phyloP scores from a whole-genome alignment of 92 coral and sea anemone genomes.

The Paramuricea clavata region DNA sequence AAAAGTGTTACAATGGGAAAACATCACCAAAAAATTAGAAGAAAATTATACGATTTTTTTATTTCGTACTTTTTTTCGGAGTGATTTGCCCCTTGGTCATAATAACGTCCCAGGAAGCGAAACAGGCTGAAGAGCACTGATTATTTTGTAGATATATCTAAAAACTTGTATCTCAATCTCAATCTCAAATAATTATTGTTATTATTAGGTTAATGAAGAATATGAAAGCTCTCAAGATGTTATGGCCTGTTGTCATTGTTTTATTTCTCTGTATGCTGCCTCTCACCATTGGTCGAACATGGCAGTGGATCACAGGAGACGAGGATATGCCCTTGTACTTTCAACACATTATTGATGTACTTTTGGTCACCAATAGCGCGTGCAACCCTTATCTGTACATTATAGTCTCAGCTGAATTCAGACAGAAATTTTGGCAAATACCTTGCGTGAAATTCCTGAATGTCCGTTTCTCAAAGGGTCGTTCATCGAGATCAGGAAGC shows the following conservation, averaged over 20 bases:
- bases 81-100: too few species aligned
- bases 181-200: too few species aligned
- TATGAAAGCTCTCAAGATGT: slow-evolving; percentile 33
- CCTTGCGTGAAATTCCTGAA: slow-evolving; percentile 8
- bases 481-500: neutral
- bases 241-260: slow-evolving; percentile 36
- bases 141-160: too few species aligned
- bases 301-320: slow-evolving; percentile 5
- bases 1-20: too few species aligned
- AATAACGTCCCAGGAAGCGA: too few species aligned
- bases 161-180: too few species aligned
- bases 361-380: slow-evolving; percentile 40
- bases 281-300: slow-evolving; percentile 3
- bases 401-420: slow-evolving; percentile 32
- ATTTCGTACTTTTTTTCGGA: too few species aligned
- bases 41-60: too few species aligned
- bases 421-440: slow-evolving; percentile 22
- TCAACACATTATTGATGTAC: slow-evolving; percentile 26
- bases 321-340: slow-evolving; percentile 4
- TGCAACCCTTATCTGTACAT: slow-evolving; percentile 35
- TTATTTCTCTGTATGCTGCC: slow-evolving; percentile 26
- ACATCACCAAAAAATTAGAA: too few species aligned
- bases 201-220: slow-evolving; percentile 1
- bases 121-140: too few species aligned
- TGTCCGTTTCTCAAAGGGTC: neutral